A percentile compares a stretch with the other conserved stretches of the same genome.
Conservation (phyloP, 1,140 invertebrate genomes). For the Ganaspis sp. region DNA sequence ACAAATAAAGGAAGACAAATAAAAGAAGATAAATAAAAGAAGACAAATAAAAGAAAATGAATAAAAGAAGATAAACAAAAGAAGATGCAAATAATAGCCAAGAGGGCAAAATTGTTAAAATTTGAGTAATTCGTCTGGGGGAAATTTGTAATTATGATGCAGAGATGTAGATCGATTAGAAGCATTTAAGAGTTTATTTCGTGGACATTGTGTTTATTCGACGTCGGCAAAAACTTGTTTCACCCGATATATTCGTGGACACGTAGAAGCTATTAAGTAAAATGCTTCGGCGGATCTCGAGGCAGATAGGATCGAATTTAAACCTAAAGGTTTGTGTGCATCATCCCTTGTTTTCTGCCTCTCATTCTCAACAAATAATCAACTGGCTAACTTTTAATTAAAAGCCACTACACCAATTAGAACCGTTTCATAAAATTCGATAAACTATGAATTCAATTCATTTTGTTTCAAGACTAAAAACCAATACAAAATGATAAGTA, state of each 20-base stretch:
- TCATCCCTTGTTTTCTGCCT: neutral
- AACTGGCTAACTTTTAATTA: no score
- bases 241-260: constrained; percentile 52
- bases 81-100: neutral
- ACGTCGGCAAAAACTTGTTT: constrained; percentile 30
- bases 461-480: no score
- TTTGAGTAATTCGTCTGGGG: neutral
- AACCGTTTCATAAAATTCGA: neutral
- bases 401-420: no score
- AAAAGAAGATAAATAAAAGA: no score
- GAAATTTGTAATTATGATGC: neutral
- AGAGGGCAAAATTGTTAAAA: no score
- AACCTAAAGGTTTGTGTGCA: neutral
- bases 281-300: constrained; percentile 35
- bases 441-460: neutral
- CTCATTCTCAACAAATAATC: no score
- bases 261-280: constrained; percentile 59
- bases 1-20: no score
- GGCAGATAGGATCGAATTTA: constrained; percentile 13
- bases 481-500: no score
- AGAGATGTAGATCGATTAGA: neutral
- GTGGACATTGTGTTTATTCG: constrained; percentile 19
- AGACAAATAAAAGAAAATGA: no score
- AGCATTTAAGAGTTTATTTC: neutral
- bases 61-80: no score